Evolutionary conservation across 2,888 invertebrate genomes (phyloP), one percentile per base, ranked within the genome.

Genomic region (Colletes collaris): DNA sequence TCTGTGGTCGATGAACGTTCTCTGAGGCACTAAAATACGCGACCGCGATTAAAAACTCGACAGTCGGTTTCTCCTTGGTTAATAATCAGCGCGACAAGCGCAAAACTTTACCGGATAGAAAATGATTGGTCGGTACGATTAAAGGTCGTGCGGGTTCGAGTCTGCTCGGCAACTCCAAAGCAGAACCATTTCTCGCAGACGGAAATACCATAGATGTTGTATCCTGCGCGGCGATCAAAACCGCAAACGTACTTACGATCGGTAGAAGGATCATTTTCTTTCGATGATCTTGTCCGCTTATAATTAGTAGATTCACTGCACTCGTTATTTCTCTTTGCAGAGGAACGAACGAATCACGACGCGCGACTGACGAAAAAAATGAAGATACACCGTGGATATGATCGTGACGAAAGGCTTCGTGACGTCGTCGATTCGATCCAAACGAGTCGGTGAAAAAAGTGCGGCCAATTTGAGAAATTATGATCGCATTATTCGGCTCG

Each of bases 401-500:
- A 62, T 56, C 62, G 16, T 62, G 59, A 40, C 8, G 59, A 46
- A 59, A 62, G 56, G 50, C 52, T 50, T 62, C 79, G 71, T 80
- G 84, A 76, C 64, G 37, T 40, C 8, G 49, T 49, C 62, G 64
- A 80, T 82, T 82, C 73, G 73, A 67, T 65, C 53, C 81, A 66
- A 64, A 40, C 37, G 64, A 64, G 65, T 46, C 66, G 75, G 75
- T 73, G 67, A 50, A 68, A 65, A 84, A 76, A 85, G 67, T 77
- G 74, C 6, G 58, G 62, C 40, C 86, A 85, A 90, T 90, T 88
- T 81, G 62, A 63, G 73, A 77, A 87, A 85, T 67, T 67, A 76
- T 53, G 50, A 19, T 4, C 0, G 81, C 76, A 91, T 91, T 86
- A 90, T 89, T 87, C 86, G 90, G 81, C 87, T 88, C 90, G 91